phyloP scores from a whole-genome alignment of 2,888 invertebrate species.

The Steinernema hermaphroditum region DNA sequence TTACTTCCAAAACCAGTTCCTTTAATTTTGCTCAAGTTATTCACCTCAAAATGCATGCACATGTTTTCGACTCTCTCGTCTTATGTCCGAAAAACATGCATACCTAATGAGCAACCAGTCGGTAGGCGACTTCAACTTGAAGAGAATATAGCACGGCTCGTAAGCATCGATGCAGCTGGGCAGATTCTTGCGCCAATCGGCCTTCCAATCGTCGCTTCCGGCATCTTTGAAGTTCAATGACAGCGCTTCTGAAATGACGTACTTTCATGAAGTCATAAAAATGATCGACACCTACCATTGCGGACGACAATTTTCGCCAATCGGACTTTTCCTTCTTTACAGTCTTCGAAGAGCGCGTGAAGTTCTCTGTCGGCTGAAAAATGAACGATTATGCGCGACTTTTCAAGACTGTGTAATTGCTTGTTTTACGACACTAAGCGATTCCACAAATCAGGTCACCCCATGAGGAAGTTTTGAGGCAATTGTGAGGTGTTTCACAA shows the following conservation, averaged over 20 bases:
- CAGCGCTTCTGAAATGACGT: constrained; percentile 50
- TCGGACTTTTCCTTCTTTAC: constrained; percentile 62
- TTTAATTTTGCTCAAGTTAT: not conserved
- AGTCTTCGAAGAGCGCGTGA: constrained; percentile 60
- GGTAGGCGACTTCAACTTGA: constrained; percentile 76
- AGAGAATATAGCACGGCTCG: constrained; percentile 85
- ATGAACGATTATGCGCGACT: not conserved
- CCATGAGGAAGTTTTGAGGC: too few species aligned
- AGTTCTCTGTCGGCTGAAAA: constrained; percentile 62
- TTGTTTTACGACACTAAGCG: not conserved
- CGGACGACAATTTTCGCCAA: constrained; percentile 65
- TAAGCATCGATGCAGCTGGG: constrained; percentile 69
- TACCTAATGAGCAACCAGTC: constrained; percentile 77
- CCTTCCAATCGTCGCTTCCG: constrained; percentile 60
- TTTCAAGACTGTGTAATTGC: too few species aligned
- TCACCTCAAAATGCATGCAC: not conserved
- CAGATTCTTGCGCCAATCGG: constrained; percentile 61
- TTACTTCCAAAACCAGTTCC: not conserved
- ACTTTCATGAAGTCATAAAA: not conserved
- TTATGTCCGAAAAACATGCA: constrained; percentile 34
- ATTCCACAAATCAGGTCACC: too few species aligned
- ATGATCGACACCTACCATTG: constrained; percentile 50
- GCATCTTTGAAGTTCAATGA: constrained; percentile 56
- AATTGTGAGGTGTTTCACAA: too few species aligned
- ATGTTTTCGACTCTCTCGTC: too few species aligned